These are phyloP conservation scores for Cheilosia variabilis DNA, from an alignment of 2,888 invertebrate species.

Conservation along the genomic window DNA sequence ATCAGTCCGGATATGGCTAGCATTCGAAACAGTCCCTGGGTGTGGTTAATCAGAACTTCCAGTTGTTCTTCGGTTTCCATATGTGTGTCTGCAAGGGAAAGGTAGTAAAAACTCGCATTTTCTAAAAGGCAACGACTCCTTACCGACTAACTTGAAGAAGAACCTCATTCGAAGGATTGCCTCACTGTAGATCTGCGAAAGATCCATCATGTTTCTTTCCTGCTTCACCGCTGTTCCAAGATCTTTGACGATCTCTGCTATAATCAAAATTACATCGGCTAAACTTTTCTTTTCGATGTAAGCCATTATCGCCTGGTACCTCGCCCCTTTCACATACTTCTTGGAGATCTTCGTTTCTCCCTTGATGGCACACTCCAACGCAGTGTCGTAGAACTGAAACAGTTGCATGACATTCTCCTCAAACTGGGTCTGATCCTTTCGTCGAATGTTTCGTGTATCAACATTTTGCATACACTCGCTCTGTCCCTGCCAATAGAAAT, in stretches of 20 bases:
- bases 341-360: slow-evolving; percentile 76
- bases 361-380: slow-evolving; percentile 77
- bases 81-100: slow-evolving; percentile 51
- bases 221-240: slow-evolving; percentile 77
- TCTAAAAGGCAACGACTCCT: not conserved
- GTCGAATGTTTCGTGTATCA: slow-evolving; percentile 78
- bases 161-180: slow-evolving; percentile 80
- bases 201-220: slow-evolving; percentile 78
- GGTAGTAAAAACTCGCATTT: not conserved
- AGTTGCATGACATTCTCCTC: slow-evolving; percentile 77
- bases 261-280: not conserved
- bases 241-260: slow-evolving; percentile 48
- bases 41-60: slow-evolving; percentile 77
- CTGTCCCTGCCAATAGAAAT: slow-evolving; percentile 81
- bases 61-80: slow-evolving; percentile 71
- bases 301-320: slow-evolving; percentile 49
- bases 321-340: slow-evolving; percentile 77
- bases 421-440: slow-evolving; percentile 78
- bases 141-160: slow-evolving; percentile 79
- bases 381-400: slow-evolving; percentile 80
- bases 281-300: slow-evolving; percentile 2
- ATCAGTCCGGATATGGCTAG: slow-evolving; percentile 80
- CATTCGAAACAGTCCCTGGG: slow-evolving; percentile 80
- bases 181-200: slow-evolving; percentile 78
- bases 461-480: slow-evolving; percentile 78